A percentile compares a stretch with the other conserved stretches of the same genome.
Conservation (phyloP, 2,888 invertebrate genomes). For the Dicyrtomina minuta region DNA sequence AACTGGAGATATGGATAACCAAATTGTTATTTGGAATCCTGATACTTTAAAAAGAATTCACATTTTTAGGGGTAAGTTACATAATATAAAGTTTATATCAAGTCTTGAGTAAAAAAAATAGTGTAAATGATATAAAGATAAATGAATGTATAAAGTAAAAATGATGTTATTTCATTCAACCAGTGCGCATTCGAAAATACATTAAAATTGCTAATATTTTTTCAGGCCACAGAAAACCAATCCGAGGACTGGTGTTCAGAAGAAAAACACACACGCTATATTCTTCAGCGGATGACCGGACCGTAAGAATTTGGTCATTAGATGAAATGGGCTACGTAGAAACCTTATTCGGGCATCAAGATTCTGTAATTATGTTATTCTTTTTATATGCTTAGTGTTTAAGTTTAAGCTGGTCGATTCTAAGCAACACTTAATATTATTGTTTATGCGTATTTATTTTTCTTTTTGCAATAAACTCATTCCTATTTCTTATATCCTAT, state of each 20-base stretch:
- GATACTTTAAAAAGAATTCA: slow-evolving; percentile 73
- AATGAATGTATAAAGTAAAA: slow-evolving; percentile 9
- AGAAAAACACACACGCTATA: slow-evolving; percentile 80
- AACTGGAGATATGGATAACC: slow-evolving; percentile 67
- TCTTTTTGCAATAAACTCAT: neutral
- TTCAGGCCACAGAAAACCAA: slow-evolving; percentile 69
- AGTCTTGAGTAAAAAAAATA: too few relatives aligned
- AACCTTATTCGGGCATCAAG: slow-evolving; percentile 63
- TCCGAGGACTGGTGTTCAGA: slow-evolving; percentile 80
- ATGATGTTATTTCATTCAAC: too few relatives aligned
- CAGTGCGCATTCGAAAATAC: neutral
- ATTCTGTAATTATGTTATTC: slow-evolving; percentile 33
- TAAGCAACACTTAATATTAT: neutral
- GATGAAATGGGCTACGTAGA: slow-evolving; percentile 96
- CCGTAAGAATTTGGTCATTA: slow-evolving; percentile 76
- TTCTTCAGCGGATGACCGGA: slow-evolving; percentile 60
- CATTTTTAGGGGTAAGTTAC: slow-evolving; percentile 64
- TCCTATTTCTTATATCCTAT: neutral
- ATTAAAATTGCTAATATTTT: slow-evolving; percentile 4
- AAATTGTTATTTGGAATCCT: slow-evolving; percentile 83
- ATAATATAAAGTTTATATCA: neutral
- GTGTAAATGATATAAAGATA: neutral
- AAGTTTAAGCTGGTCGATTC: too few relatives aligned
- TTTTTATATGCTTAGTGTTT: too few relatives aligned
- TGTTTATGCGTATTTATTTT: neutral